These are phyloP conservation scores for Orchesella cincta DNA, from an alignment of 1,140 invertebrate species.

Conservation along the genomic window DNA sequence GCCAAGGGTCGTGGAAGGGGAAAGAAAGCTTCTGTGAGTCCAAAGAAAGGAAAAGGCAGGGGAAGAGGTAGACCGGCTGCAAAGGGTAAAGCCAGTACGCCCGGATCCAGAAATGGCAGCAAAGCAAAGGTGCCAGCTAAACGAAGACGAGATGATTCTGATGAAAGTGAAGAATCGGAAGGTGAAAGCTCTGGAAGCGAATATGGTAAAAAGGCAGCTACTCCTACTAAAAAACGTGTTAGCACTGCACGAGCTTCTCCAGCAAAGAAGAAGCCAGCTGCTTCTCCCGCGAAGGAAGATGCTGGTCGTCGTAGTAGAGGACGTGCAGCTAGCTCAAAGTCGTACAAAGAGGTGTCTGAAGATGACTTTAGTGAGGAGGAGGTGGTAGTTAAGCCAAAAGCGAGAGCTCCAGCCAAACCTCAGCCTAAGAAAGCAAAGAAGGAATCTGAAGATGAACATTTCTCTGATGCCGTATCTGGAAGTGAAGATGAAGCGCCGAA, in stretches of 20 bases:
- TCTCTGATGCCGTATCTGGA: constrained; percentile 25
- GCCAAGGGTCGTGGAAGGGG: neutral
- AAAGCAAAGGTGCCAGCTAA: neutral
- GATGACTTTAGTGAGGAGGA: constrained; percentile 26
- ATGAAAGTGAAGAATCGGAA: constrained; percentile 19
- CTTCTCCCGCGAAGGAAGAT: constrained; percentile 12
- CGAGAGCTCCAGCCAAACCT: neutral
- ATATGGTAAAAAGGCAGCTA: constrained; percentile 9
- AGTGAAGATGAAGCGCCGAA: constrained; percentile 40
- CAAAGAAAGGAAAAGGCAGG: constrained; percentile 16
- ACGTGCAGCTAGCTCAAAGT: constrained; percentile 23
- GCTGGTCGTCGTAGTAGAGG: constrained; percentile 19
- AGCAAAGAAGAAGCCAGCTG: constrained; percentile 19
- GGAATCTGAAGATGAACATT: constrained; percentile 32
- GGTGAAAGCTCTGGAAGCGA: constrained; percentile 30
- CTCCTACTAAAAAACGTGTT: neutral
- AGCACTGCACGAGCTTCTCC: constrained; percentile 12
- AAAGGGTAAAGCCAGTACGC: constrained; percentile 8
- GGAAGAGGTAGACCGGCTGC: constrained; percentile 31
- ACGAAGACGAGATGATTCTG: neutral
- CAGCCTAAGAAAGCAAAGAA: constrained; percentile 12
- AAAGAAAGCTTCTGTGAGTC: constrained; percentile 21
- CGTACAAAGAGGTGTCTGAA: constrained; percentile 40
- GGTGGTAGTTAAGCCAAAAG: neutral
- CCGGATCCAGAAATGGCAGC: neutral